These are phyloP conservation scores for Cistogaster globosa DNA, from an alignment of 2,888 invertebrate species.

Conservation along the genomic window DNA sequence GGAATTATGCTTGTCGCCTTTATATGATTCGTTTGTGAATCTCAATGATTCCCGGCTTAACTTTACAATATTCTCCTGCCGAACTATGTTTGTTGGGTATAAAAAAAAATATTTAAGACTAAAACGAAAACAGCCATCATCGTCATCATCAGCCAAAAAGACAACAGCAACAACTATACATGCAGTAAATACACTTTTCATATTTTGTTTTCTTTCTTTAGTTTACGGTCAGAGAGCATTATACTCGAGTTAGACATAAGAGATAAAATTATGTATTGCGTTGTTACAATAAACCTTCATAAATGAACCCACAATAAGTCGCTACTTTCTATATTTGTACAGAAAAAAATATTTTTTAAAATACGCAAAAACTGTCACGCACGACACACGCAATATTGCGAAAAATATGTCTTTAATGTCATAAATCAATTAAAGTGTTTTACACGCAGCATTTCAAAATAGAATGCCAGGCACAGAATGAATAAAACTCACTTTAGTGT, in stretches of 20 bases:
- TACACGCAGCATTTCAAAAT: slow-evolving; percentile 55
- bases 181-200: slow-evolving; percentile 21
- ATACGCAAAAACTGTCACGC: slow-evolving; percentile 79
- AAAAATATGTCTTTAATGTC: slow-evolving; percentile 82
- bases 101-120: neutral
- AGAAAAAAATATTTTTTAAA: slow-evolving; percentile 23
- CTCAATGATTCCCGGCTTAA: slow-evolving; percentile 60
- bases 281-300: slow-evolving; percentile 50
- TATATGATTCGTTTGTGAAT: slow-evolving; percentile 65
- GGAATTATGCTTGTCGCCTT: slow-evolving; percentile 73
- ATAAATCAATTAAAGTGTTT: slow-evolving; percentile 80
- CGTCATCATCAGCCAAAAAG: slow-evolving; percentile 63
- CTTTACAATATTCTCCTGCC: slow-evolving; percentile 32
- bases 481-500: slow-evolving; percentile 42
- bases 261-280: slow-evolving; percentile 28
- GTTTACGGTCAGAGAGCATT: slow-evolving; percentile 49
- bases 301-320: slow-evolving; percentile 62
- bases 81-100: slow-evolving; percentile 21
- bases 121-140: slow-evolving; percentile 25
- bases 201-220: slow-evolving; percentile 33
- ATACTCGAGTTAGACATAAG: slow-evolving; percentile 17
- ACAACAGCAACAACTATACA: slow-evolving; percentile 28
- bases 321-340: slow-evolving; percentile 24
- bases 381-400: slow-evolving; percentile 82
- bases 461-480: slow-evolving; percentile 12